A percentile compares a stretch with the other conserved stretches of the same genome.
These are phyloP conservation scores for Oryzias melastigma DNA, from an alignment of 2,113 vertebrate genomes.

Conservation along the genomic window DNA sequence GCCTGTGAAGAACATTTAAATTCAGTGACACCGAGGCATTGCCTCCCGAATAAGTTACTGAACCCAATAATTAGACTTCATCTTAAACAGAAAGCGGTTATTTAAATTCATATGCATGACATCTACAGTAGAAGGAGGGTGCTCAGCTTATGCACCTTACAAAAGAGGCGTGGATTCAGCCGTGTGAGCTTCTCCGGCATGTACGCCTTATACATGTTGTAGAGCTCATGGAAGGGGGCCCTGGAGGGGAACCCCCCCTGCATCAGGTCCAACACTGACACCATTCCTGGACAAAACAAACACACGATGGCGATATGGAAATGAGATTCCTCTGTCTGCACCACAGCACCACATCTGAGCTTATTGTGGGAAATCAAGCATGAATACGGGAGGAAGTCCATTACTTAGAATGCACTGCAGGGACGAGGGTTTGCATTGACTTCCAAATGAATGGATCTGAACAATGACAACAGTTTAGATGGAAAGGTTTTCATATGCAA, in stretches of 20 bases:
- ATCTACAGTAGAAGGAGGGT: slow-evolving; percentile 4
- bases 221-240: slow-evolving; percentile 96
- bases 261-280: slow-evolving; percentile 98
- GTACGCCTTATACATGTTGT: slow-evolving; percentile 98
- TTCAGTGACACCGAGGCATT: slow-evolving; percentile 19
- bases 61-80: slow-evolving; percentile 15
- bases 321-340: not conserved
- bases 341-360: not conserved
- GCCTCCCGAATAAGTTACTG: not conserved
- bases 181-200: slow-evolving; percentile 92
- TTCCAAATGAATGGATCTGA: too few relatives aligned
- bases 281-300: slow-evolving; percentile 84
- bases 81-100: slow-evolving; percentile 14
- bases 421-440: not conserved
- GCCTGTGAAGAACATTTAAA: slow-evolving; percentile 75
- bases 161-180: slow-evolving; percentile 94
- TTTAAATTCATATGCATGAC: slow-evolving; percentile 6
- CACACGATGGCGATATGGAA: not conserved
- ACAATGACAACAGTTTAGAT: too few relatives aligned
- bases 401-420: not conserved
- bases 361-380: not conserved
- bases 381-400: not conserved
- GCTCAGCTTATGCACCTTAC: slow-evolving; percentile 81
- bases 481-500: too few relatives aligned
- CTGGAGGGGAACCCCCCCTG: slow-evolving; percentile 97